Conservation (phyloP, 1,140 invertebrate genomes). For the Melipona quadrifasciata region DNA sequence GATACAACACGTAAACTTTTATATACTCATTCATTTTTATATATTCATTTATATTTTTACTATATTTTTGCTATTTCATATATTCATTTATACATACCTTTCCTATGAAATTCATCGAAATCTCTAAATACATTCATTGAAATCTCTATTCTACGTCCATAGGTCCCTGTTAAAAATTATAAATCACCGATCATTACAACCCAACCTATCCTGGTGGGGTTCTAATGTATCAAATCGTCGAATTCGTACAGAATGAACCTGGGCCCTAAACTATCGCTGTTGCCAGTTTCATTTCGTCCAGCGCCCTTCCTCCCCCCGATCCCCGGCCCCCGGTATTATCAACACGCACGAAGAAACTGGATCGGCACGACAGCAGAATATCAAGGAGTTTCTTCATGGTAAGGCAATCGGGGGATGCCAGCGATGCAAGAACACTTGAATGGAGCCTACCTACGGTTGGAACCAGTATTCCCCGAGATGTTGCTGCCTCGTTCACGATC, state of each 20-base stretch:
- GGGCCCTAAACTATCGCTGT: not conserved
- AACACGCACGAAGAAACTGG: conserved; percentile 48
- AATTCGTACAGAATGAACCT: not conserved
- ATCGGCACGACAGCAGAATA: conserved; percentile 64
- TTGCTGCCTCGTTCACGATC: conserved; percentile 32
- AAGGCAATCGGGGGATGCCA: conserved; percentile 46
- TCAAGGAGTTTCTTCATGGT: conserved; percentile 66
- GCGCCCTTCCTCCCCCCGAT: too few species aligned
- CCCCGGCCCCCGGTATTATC: conserved; percentile 29
- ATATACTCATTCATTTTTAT: too few species aligned
- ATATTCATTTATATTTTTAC: too few species aligned
- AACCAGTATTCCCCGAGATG: conserved; percentile 46
- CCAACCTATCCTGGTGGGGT: too few species aligned
- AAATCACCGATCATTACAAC: too few species aligned
- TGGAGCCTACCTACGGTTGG: conserved; percentile 55
- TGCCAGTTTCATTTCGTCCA: conserved; percentile 5
- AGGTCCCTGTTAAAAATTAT: too few species aligned
- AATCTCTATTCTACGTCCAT: too few species aligned
- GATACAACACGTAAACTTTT: too few species aligned
- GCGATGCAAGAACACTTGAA: conserved; percentile 70
- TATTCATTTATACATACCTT: too few species aligned
- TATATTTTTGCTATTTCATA: too few species aligned
- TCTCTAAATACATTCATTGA: too few species aligned
- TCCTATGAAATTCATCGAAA: too few species aligned
- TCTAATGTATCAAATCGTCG: not conserved